Conservation (phyloP, 64 coral and sea anemone species). For the Porites australiensis region DNA sequence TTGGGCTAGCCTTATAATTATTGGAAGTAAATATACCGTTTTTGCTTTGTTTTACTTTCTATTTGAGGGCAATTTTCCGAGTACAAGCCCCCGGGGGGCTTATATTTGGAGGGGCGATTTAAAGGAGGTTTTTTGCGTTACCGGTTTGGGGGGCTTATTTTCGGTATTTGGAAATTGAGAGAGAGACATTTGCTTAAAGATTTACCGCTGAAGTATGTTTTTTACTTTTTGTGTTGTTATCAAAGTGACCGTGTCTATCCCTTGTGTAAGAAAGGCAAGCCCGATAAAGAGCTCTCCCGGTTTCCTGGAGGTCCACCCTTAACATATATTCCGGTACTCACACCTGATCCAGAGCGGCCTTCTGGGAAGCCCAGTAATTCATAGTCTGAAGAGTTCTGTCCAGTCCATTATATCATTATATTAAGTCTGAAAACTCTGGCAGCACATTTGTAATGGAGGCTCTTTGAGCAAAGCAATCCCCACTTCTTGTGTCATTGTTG, state of each 20-base stretch:
- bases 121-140: too few relatives aligned
- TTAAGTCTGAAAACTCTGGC: constrained; percentile 47
- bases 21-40: too few relatives aligned
- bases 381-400: constrained; percentile 42
- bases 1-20: too few relatives aligned
- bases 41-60: too few relatives aligned
- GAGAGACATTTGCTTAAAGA: constrained; percentile 54
- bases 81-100: too few relatives aligned
- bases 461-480: constrained; percentile 28
- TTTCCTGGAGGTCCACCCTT: constrained; percentile 63
- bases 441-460: constrained; percentile 39
- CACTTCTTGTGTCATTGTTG: constrained; percentile 62
- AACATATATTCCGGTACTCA: constrained; percentile 45
- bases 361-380: constrained; percentile 57
- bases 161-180: constrained; percentile 36
- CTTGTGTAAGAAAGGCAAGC: constrained; percentile 53
- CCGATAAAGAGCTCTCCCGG: constrained; percentile 43
- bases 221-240: constrained; percentile 64
- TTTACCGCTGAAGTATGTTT: constrained; percentile 70
- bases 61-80: too few relatives aligned
- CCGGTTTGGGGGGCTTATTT: too few relatives aligned
- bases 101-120: too few relatives aligned
- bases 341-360: constrained; percentile 53
- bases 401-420: constrained; percentile 50
- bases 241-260: constrained; percentile 54